Base-by-base conservation (phyloP, 2,113 vertebrate genomes). In the Nannospalax galili region DNA sequence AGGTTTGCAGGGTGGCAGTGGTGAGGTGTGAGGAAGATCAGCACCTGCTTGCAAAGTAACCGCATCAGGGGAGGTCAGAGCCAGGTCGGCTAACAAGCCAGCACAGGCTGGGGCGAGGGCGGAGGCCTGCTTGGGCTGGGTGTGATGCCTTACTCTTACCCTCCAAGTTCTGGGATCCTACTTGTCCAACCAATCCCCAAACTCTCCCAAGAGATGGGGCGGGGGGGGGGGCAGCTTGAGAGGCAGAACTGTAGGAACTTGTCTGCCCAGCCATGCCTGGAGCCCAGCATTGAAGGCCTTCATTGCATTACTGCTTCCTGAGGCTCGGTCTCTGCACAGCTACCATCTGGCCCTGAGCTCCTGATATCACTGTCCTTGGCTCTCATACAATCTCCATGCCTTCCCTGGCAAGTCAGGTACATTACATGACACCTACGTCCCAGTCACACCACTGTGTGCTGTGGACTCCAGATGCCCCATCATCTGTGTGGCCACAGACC, bases 291-390 rank as follows among this genome's bases (percentile, higher is more conserved):
- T 12, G 24, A 1, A 37, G 10, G 3, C 1, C 1, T 84, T 0
- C 1, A 3, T 0, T 0, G 3, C 0, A 3, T 10, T 84, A 0
- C 9, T 5, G 1, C 3, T 16, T 20, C 60, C 28, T 30, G 1
- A 17, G 22, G 20, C 60, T 16, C 48, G 5, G 40, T 0, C 5
- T 37, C 42, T 32, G 22, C 52, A 32, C 40, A 30, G 14, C 65
- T 9, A 1, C 58, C 58, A 5, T 15, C 20, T 58, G 1, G 15
- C 16, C n/a, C 30, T 20, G 74, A 40, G 11, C 8, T n/a, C 20
- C n/a, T 0, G 1, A 28, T 28, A 32, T 37, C 4, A 0, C 70
- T 2, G 8, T 2, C 3, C 48, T 22, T 22, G 17, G 35, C n/a
- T 3, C 28, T 28, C 30, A 2, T 6, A 2, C 79, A 28, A 4